Evolutionary conservation across 2,797 vertebrate genomes (phyloP).

Genomic region (Perodicticus potto): DNA sequence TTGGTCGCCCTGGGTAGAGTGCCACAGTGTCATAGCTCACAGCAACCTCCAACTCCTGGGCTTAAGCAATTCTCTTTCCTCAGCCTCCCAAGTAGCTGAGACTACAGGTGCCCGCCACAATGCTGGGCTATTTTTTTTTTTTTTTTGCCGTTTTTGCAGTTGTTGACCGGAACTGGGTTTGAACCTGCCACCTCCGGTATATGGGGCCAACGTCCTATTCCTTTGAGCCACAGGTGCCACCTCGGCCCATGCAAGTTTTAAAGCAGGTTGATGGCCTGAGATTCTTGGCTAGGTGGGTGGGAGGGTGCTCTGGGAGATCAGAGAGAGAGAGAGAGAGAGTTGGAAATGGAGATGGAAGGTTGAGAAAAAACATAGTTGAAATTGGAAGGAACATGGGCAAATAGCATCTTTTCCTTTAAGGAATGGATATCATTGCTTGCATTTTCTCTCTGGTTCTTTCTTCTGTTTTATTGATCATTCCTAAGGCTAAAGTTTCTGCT

Average conservation of each 20-base stretch:
- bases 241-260: background rate
- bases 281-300: background rate
- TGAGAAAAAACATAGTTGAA: background rate
- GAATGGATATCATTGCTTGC: slow-evolving; percentile 26
- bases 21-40: no score
- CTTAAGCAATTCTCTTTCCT: no score
- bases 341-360: background rate
- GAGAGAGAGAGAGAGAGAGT: slow-evolving; percentile 6
- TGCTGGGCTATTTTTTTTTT: no score
- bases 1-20: no score
- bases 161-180: no score
- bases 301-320: background rate
- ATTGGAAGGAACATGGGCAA: background rate
- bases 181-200: no score
- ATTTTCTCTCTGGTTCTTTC: slow-evolving; percentile 42
- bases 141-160: no score
- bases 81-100: no score
- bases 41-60: no score
- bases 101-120: no score
- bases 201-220: no score
- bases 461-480: slow-evolving; percentile 72
- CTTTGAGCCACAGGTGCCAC: no score
- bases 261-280: background rate
- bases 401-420: slow-evolving; percentile 56
- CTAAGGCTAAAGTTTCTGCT: slow-evolving; percentile 64